Conservation (phyloP, 2,797 vertebrate species). For the Vireo griseus region DNA sequence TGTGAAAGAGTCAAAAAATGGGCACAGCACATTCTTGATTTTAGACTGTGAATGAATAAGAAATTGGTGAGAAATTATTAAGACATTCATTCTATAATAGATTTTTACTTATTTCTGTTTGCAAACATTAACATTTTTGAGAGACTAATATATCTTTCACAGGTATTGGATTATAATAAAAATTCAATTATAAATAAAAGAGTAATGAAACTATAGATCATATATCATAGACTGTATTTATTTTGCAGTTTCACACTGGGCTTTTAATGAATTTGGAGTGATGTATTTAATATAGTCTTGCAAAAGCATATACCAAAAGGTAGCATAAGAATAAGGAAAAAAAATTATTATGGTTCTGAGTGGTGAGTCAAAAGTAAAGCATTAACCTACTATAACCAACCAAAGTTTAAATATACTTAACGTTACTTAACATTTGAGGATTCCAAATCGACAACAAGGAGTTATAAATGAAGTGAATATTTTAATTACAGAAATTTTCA, state of each 20-base stretch:
- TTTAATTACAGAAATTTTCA: background rate
- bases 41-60: background rate
- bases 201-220: fast-evolving
- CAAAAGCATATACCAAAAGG: background rate
- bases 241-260: background rate
- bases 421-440: background rate
- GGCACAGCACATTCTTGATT: background rate
- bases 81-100: background rate
- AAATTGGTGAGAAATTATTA: background rate
- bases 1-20: background rate
- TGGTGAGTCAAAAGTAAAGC: background rate
- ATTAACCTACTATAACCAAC: background rate
- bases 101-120: background rate
- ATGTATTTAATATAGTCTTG: background rate
- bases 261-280: background rate
- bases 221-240: background rate
- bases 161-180: background rate
- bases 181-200: background rate
- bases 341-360: background rate
- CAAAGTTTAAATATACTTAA: background rate
- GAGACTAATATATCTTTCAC: background rate
- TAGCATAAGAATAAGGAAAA: background rate
- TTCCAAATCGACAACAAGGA: background rate
- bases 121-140: background rate
- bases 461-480: background rate